These are phyloP conservation scores for Tethya wilhelma DNA, from an alignment of 37 sponge, comb jelly and placozoan species.

Conservation along the genomic window DNA sequence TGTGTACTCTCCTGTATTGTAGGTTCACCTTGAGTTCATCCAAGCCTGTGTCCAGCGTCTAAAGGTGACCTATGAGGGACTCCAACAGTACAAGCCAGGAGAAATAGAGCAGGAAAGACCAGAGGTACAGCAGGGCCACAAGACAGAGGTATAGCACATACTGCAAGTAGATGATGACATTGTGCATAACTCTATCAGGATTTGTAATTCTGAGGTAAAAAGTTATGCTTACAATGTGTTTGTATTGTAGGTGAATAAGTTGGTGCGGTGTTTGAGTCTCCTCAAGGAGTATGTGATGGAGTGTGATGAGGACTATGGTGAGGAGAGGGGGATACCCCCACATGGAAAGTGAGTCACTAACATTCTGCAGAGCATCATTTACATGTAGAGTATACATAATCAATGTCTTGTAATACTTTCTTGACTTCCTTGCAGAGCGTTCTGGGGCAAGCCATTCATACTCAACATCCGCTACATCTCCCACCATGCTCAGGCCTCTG, in stretches of 20 bases:
- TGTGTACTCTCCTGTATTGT: neutral
- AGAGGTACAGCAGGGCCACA: slow-evolving; percentile 35
- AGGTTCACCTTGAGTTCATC: slow-evolving; percentile 71
- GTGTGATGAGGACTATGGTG: slow-evolving; percentile 79
- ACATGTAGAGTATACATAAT: slow-evolving; percentile 4
- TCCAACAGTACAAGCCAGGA: slow-evolving; percentile 60
- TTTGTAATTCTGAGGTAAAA: neutral
- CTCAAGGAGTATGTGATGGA: slow-evolving; percentile 85
- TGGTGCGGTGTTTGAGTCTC: slow-evolving; percentile 83
- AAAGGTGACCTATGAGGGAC: slow-evolving; percentile 29
- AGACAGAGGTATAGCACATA: slow-evolving; percentile 22
- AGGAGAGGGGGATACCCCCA: slow-evolving; percentile 86
- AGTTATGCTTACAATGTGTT: neutral
- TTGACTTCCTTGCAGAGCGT: slow-evolving; percentile 27
- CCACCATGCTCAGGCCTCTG: slow-evolving; percentile 52
- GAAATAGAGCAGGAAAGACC: slow-evolving; percentile 51
- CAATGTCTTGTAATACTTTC: neutral
- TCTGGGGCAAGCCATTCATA: slow-evolving; percentile 66
- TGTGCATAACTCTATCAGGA: neutral
- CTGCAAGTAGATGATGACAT: neutral
- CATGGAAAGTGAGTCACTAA: slow-evolving; percentile 79
- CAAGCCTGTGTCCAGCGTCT: slow-evolving; percentile 55
- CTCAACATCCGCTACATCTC: slow-evolving; percentile 55
- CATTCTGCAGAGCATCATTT: neutral
- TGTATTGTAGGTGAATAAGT: slow-evolving; percentile 52